phyloP scores from a whole-genome alignment of 2,888 invertebrate species.

The Prosapia bicincta region DNA sequence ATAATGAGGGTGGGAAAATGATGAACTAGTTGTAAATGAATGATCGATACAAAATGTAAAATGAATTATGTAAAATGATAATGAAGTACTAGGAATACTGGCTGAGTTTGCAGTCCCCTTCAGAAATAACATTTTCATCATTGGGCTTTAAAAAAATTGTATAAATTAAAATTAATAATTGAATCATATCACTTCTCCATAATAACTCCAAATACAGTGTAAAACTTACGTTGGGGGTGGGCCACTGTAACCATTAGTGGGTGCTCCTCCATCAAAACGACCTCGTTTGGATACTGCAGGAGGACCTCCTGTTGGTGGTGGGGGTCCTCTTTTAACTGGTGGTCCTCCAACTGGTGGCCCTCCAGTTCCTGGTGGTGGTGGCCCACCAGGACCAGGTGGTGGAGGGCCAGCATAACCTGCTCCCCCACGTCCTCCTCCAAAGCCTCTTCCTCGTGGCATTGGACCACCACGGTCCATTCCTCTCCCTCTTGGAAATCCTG shows the following conservation, averaged over 20 bases:
- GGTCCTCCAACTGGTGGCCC: not conserved
- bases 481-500: conserved; percentile 9
- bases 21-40: not conserved
- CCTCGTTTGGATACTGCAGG: conserved; percentile 17
- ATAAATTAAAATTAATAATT: not conserved
- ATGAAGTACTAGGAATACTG: not conserved
- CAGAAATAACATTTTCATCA: not conserved
- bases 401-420: not conserved
- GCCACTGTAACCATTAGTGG: conserved; percentile 11
- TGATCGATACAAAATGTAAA: not conserved
- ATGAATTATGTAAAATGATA: not conserved
- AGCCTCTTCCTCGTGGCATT: conserved; percentile 15
- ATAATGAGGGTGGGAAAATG: not conserved
- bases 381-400: not conserved
- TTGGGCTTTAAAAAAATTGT: not conserved
- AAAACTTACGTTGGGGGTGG: conserved; percentile 17
- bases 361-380: conserved; percentile 1
- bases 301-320: conserved; percentile 19
- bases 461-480: conserved; percentile 22
- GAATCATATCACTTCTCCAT: not conserved
- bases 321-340: conserved; percentile 14
- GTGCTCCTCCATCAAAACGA: conserved; percentile 13
- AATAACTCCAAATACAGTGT: not conserved
- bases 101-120: not conserved
- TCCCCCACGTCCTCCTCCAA: conserved; percentile 10